Conservation (phyloP, 2,888 invertebrate genomes). For the Cerastoderma edule region DNA sequence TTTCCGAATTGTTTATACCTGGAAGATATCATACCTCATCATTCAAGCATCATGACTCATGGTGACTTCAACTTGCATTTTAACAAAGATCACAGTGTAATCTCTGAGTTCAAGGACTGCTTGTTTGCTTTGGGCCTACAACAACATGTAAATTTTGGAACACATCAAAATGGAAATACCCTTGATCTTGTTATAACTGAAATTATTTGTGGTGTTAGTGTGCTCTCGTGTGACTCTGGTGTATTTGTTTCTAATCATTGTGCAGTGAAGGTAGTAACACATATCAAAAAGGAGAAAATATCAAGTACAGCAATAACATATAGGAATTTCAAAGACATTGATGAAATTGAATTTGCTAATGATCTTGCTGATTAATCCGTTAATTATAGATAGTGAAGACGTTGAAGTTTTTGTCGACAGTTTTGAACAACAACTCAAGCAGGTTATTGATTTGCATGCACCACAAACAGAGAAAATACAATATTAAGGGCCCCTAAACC, state of each 20-base stretch:
- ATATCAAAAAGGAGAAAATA: conserved; percentile 31
- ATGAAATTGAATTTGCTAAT: conserved; percentile 21
- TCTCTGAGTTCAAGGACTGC: conserved; percentile 19
- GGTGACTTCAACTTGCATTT: conserved; percentile 45
- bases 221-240: conserved; percentile 18
- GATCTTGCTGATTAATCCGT: conserved; percentile 15
- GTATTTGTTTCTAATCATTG: conserved; percentile 25
- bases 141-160: conserved; percentile 30
- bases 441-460: conserved; percentile 25
- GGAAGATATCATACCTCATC: no score
- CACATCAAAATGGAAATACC: conserved; percentile 21
- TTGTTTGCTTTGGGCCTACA: conserved; percentile 14
- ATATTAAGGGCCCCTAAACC: conserved; percentile 43
- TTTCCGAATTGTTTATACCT: no score
- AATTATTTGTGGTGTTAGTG: conserved; percentile 14
- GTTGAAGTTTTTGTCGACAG: conserved; percentile 7
- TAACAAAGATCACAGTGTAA: conserved; percentile 14
- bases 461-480: conserved; percentile 27
- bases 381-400: conserved; percentile 22
- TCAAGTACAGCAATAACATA: conserved; percentile 30
- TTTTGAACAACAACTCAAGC: conserved; percentile 31
- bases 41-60: conserved; percentile 36
- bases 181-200: conserved; percentile 30
- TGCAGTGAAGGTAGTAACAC: conserved; percentile 28
- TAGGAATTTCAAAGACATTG: conserved; percentile 27